Conservation (phyloP, 2,797 vertebrate species). For the Scarus forsteni region DNA sequence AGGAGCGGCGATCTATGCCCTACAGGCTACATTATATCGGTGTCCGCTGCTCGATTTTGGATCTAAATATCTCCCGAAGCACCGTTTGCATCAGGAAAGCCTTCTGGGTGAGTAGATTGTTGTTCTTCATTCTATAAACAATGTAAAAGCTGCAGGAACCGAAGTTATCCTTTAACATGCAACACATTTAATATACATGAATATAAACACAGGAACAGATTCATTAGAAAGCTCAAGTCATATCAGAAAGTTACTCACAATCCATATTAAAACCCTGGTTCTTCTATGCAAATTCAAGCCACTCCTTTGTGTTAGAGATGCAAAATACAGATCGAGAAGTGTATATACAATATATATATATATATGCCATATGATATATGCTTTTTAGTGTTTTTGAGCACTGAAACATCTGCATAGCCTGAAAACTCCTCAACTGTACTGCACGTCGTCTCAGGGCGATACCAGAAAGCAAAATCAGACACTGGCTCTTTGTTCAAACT, state of each 20-base stretch:
- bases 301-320: conserved; percentile 21
- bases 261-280: conserved; percentile 5
- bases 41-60: too few species aligned
- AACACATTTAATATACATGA: not conserved
- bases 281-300: conserved; percentile 24
- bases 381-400: too few species aligned
- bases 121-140: too few species aligned
- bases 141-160: too few species aligned
- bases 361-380: too few species aligned
- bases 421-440: conserved; percentile 65
- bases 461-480: conserved; percentile 68
- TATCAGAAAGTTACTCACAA: not conserved
- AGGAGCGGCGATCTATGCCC: too few species aligned
- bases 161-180: too few species aligned
- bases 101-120: too few species aligned
- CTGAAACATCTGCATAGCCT: conserved; percentile 74
- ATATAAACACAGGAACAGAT: not conserved
- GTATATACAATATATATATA: too few species aligned
- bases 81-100: too few species aligned
- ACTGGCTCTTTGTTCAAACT: conserved; percentile 65
- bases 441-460: conserved; percentile 62
- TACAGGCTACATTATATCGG: too few species aligned
- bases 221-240: conserved; percentile 5
- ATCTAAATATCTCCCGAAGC: too few species aligned
- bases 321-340: conserved; percentile 39